These are phyloP conservation scores for Ameiurus melas DNA, from an alignment of 2,113 vertebrate species.

Conservation along the genomic window DNA sequence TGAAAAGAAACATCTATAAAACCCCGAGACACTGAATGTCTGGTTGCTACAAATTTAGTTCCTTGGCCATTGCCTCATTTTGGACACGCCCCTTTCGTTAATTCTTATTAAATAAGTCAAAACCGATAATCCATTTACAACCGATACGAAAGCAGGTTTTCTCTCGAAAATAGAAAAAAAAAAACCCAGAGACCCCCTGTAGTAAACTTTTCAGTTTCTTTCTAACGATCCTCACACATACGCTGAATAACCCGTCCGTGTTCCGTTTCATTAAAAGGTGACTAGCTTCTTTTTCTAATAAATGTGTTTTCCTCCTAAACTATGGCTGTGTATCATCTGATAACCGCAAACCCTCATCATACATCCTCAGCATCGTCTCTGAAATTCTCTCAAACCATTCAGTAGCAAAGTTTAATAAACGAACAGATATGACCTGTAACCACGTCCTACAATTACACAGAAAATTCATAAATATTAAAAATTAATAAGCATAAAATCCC, in stretches of 20 bases:
- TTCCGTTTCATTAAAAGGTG: not conserved
- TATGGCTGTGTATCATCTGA: not conserved
- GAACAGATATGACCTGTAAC: not conserved
- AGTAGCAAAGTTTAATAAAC: not conserved
- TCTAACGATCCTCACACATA: not conserved
- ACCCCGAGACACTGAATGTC: not conserved
- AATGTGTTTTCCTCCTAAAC: not conserved
- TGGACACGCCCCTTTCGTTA: not conserved
- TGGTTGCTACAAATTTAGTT: not conserved
- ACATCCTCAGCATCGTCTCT: not conserved
- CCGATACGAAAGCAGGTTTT: not conserved
- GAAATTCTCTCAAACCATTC: not conserved
- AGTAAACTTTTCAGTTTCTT: not conserved
- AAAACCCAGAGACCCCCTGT: not conserved
- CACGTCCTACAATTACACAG: not conserved
- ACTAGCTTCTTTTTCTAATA: not conserved
- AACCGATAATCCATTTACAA: not conserved
- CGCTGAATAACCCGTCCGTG: not conserved
- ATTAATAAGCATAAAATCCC: not conserved
- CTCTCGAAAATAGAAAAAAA: not conserved
- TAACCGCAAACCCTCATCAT: not conserved
- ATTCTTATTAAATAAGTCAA: not conserved
- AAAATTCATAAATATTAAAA: not conserved
- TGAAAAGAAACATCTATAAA: not conserved
- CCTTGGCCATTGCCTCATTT: not conserved